Conservation (phyloP, 2,888 invertebrate genomes). For the Amorpha juglandis region DNA sequence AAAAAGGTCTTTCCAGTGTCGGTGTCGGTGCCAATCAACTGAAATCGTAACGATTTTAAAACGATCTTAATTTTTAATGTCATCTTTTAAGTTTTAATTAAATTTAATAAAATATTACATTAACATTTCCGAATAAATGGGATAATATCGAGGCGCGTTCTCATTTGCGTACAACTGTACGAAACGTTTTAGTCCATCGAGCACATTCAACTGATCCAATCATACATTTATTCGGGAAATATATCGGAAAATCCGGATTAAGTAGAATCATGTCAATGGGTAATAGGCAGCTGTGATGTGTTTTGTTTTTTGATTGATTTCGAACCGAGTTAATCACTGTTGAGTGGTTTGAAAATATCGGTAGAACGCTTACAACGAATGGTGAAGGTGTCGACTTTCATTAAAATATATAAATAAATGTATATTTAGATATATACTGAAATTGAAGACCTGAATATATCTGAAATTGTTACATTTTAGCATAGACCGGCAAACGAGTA, state of each 20-base stretch:
- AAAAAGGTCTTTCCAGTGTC: too few relatives aligned
- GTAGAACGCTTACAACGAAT: not conserved
- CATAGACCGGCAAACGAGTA: too few relatives aligned
- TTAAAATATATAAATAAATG: not conserved
- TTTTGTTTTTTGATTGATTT: not conserved
- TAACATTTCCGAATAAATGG: not conserved
- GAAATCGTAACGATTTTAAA: too few relatives aligned
- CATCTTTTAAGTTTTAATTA: too few relatives aligned
- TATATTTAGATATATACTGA: too few relatives aligned
- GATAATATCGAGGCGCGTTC: not conserved
- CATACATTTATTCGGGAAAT: slow-evolving; percentile 1
- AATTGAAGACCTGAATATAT: too few relatives aligned
- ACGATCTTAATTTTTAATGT: too few relatives aligned
- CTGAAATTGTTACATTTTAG: too few relatives aligned
- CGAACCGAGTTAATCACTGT: not conserved
- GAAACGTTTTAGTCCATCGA: not conserved
- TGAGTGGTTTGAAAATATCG: not conserved
- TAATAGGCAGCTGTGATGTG: not conserved
- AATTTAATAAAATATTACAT: too few relatives aligned
- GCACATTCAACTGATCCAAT: slow-evolving; percentile 9
- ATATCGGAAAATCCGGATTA: slow-evolving; percentile 1
- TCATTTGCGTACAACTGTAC: not conserved
- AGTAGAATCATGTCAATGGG: slow-evolving; percentile 6
- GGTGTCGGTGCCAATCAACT: too few relatives aligned
- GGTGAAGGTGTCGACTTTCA: not conserved